Base-by-base conservation (phyloP, 2,797 vertebrate species). In the Eremophila alpestris region DNA sequence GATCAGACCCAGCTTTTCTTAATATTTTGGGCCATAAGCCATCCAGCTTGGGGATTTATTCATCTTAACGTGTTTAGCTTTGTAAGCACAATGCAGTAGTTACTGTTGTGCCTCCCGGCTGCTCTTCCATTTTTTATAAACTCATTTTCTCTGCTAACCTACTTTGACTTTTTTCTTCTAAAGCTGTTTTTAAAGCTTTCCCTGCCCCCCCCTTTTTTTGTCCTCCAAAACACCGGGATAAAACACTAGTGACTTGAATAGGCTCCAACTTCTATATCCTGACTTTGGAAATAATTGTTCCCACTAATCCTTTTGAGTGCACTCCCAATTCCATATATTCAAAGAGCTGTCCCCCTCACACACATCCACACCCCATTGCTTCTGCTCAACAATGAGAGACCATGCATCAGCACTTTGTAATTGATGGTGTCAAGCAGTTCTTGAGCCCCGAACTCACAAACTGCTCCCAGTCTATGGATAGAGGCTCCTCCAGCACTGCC, bases 91-190 rank as follows among this genome's bases (percentile, higher is more conserved):
- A 96, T 93, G 92, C 90, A 95, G 70, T 81, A 93, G 94, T 96
- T 92, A 94, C 74, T 95, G 90, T 93, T 97, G 77, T 95, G 92
- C 95, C 94, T 94, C 71, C 83, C 32, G 78, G 95, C 84, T 93
- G 84, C 71, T 96, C 89, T 90, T 97, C 76, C 63, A 96, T 95
- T 95, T 97, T 97, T 96, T 92, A 96, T 96, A 82, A 80, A 94
- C 79, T 93, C 51, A 74, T 94, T 96, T 94, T 97, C 87, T 94
- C 81, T 68, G 89, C 73, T 96, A 96, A 95, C 95, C 95, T 96
- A 96, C 92, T 97, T 97, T 92, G 73, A 82, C 10, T 94, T 79
- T 90, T 93, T 83, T 85, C 75, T 62, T 65, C 52, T 76, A 79
- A 93, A 95, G 80, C 93, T 87, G 32, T 86, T 95, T 93, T 95